phyloP scores from a whole-genome alignment of 1,140 invertebrate genomes.

The Antheraea pernyi region DNA sequence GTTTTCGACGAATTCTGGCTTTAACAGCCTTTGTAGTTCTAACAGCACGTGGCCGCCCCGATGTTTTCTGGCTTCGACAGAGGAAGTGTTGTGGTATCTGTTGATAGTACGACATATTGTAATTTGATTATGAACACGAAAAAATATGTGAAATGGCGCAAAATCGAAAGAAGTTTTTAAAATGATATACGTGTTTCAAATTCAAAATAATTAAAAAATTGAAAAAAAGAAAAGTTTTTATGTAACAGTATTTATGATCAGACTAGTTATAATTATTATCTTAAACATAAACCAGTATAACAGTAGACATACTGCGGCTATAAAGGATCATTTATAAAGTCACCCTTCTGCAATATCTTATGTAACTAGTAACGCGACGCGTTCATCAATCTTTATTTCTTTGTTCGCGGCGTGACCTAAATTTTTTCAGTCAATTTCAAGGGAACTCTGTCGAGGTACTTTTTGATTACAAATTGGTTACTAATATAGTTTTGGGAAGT shows the following conservation, averaged over 20 bases:
- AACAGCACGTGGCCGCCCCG: no score
- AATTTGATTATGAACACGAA: no score
- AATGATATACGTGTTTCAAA: no score
- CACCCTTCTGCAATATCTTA: not conserved
- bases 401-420: not conserved
- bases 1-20: no score
- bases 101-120: not conserved
- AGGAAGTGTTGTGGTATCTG: no score
- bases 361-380: not conserved
- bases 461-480: not conserved
- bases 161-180: no score
- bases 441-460: not conserved
- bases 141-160: no score
- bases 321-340: slow-evolving; percentile 1
- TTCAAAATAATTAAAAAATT: no score
- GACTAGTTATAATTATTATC: not conserved
- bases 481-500: not conserved
- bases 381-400: not conserved
- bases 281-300: not conserved
- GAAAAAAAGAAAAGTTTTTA: no score
- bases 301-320: not conserved
- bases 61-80: no score
- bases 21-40: no score
- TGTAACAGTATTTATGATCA: no score
- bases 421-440: slow-evolving; percentile 4